These are phyloP conservation scores for Actinernus sp. DNA, from an alignment of 92 coral and sea anemone genomes.

Conservation along the genomic window DNA sequence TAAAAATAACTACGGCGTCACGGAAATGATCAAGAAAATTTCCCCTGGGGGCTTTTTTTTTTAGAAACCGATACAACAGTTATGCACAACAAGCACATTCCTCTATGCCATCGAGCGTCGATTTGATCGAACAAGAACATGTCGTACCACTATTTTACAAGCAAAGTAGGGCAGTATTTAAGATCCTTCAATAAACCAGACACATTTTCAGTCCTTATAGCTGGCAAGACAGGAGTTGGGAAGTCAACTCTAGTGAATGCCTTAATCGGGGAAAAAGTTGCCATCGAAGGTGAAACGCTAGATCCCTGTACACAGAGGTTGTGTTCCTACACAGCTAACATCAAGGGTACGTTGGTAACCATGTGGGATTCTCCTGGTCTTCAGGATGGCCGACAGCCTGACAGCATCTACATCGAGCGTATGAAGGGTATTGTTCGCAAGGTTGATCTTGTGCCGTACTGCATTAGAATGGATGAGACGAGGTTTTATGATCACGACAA, in stretches of 20 bases:
- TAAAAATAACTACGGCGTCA: too few relatives aligned
- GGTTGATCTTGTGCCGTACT: slow-evolving; percentile 35
- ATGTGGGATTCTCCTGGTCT: slow-evolving; percentile 59
- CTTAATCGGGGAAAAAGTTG: slow-evolving; percentile 24
- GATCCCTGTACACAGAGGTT: slow-evolving; percentile 26
- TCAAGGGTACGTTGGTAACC: slow-evolving; percentile 19
- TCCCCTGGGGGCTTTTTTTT: too few relatives aligned
- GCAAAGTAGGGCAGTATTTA: too few relatives aligned
- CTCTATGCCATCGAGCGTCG: too few relatives aligned
- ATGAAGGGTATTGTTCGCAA: slow-evolving; percentile 2
- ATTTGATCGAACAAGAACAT: too few relatives aligned
- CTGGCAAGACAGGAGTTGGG: slow-evolving; percentile 62
- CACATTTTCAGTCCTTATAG: background rate
- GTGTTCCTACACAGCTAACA: background rate
- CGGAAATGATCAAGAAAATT: too few relatives aligned
- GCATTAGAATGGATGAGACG: slow-evolving; percentile 40
- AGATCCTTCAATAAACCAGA: too few relatives aligned
- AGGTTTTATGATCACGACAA: slow-evolving; percentile 36
- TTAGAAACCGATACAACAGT: too few relatives aligned
- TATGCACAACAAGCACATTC: too few relatives aligned
- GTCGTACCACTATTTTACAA: too few relatives aligned
- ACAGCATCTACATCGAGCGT: slow-evolving; percentile 14
- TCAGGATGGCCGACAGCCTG: slow-evolving; percentile 48
- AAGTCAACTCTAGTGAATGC: slow-evolving; percentile 54
- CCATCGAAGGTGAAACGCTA: slow-evolving; percentile 37